These are phyloP conservation scores for Ectemnius continuus DNA, from an alignment of 2,888 invertebrate genomes.

Conservation along the genomic window DNA sequence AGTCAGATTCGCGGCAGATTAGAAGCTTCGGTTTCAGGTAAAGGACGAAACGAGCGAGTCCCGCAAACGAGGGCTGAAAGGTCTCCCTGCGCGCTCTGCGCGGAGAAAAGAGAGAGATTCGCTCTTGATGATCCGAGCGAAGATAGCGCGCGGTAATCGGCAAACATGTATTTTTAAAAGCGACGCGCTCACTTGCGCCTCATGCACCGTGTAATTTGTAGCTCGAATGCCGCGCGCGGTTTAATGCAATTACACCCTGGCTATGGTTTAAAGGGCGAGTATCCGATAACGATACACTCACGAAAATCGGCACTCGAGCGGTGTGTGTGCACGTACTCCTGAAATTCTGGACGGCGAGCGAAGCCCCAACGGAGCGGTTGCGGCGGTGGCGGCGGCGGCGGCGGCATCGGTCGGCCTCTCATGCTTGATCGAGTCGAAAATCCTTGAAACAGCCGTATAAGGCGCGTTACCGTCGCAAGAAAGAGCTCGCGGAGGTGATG, in stretches of 20 bases:
- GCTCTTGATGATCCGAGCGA: too few species aligned
- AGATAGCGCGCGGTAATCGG: too few species aligned
- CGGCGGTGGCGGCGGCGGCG: background rate
- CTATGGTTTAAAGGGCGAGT: background rate
- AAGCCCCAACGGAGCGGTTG: slow-evolving; percentile 14
- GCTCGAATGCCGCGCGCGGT: too few species aligned
- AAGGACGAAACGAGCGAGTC: slow-evolving; percentile 31
- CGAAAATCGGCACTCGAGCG: slow-evolving; percentile 12
- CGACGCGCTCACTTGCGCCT: too few species aligned
- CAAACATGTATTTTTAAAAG: too few species aligned
- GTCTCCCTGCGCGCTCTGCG: slow-evolving; percentile 10
- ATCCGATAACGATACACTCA: slow-evolving; percentile 27
- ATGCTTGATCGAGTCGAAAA: slow-evolving; percentile 56
- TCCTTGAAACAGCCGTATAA: slow-evolving; percentile 51
- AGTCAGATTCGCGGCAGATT: slow-evolving; percentile 44
- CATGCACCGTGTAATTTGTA: too few species aligned
- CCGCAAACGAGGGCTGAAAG: slow-evolving; percentile 49
- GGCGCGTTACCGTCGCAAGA: slow-evolving; percentile 46
- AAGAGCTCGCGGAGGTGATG: slow-evolving; percentile 57
- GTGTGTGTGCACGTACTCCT: slow-evolving; percentile 15
- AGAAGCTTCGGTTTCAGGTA: slow-evolving; percentile 51
- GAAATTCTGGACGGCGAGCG: slow-evolving; percentile 55
- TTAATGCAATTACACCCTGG: too few species aligned
- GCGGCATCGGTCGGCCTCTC: slow-evolving; percentile 20
- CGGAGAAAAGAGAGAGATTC: slow-evolving; percentile 31